Evolutionary conservation across 2,888 invertebrate genomes (phyloP).

Genomic region (Caenorhabditis sp.): DNA sequence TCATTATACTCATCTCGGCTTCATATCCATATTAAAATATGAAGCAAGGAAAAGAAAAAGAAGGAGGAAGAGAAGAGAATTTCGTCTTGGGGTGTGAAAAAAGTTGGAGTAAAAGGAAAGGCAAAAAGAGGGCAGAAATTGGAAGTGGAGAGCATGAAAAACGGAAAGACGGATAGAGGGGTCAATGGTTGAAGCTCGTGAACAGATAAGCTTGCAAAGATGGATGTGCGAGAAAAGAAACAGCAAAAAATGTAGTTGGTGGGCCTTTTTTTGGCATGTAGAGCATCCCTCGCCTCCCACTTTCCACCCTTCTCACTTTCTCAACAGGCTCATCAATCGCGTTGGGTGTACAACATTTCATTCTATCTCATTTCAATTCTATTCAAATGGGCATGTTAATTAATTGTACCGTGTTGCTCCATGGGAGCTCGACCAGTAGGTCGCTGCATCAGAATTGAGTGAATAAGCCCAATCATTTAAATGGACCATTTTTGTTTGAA

Average conservation of each 20-base stretch:
- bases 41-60: conserved; percentile 19
- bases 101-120: conserved; percentile 26
- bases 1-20: conserved; percentile 61
- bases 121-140: conserved; percentile 15
- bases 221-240: conserved; percentile 49
- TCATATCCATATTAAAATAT: conserved; percentile 58
- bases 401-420: conserved; percentile 41
- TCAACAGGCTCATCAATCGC: conserved; percentile 42
- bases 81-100: conserved; percentile 37
- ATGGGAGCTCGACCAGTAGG: conserved; percentile 1
- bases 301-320: conserved; percentile 28
- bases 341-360: conserved; percentile 14
- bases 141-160: conserved; percentile 34
- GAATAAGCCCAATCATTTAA: conserved; percentile 12
- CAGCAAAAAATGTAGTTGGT: conserved; percentile 58
- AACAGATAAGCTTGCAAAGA: conserved; percentile 62
- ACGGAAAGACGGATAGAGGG: conserved; percentile 53
- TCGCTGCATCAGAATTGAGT: conserved; percentile 33
- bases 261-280: conserved; percentile 45
- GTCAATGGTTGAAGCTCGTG: conserved; percentile 55
- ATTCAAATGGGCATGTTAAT: conserved; percentile 34
- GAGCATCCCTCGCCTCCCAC: conserved; percentile 30
- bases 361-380: conserved; percentile 26
- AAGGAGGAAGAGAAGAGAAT: conserved; percentile 19
- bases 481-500: conserved; percentile 2